Base-by-base conservation (phyloP, 2,888 invertebrate species). In the Trilocha varians region DNA sequence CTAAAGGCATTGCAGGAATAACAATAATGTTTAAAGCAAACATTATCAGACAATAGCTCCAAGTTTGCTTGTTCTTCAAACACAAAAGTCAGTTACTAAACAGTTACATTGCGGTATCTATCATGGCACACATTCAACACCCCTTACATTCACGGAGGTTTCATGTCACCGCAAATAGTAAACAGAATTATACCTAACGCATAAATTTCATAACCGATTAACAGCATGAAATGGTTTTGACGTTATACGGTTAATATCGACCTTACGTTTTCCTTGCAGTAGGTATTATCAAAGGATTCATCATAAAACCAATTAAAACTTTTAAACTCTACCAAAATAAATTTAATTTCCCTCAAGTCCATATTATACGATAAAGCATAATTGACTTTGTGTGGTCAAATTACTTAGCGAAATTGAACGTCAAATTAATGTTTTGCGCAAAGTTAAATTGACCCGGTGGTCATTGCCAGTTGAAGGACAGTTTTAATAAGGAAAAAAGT, bases 171-270 rank as follows among this genome's bases (percentile, higher is more conserved):
- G 40, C 39, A 33, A 44, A 42, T 44, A 42, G 44, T 46, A 41
- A 48, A 48, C 40, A 50, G 52, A 56, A 59, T 57, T 56, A 52
- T 47, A 57, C 44, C 46, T 35, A 42, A 47, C 46, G 45, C 53
- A 55, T 64, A 59, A 55, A 65, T 62, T 60, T 51, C 52, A 60
- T 51, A 50, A 53, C 47, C 51, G 51, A 65, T 65, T 61, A 57
- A 57, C 50, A 49, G 50, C 55, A 44, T 50, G 46, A 52, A 18
- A 6, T 18, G 5, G 18, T 8, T 5, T 8, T 18, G 1, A 5
- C 18, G 25, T 5, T 25, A 25, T 11, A 25, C 11, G 6, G 25
- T 6, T 25, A 25, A 25, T 25, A 18, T n/a, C 25, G 11, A 4
- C 25, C 11, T 25, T 25, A 25, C 25, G 3, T 25, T 5, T 9